These are phyloP conservation scores for Apantesis nais DNA, from an alignment of 2,888 invertebrate species.

Conservation along the genomic window DNA sequence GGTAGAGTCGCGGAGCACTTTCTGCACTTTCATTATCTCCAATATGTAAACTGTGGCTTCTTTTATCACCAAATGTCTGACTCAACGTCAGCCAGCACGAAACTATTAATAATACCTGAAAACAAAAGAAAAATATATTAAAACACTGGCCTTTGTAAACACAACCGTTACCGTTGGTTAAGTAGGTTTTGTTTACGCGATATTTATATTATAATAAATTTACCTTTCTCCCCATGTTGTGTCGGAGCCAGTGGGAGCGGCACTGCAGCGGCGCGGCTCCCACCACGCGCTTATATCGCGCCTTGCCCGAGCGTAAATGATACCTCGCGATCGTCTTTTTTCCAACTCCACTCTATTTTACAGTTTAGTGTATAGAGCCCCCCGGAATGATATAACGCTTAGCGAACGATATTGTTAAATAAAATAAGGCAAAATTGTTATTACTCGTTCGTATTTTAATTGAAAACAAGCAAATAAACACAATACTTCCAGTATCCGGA, in stretches of 20 bases:
- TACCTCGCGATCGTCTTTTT: constrained; percentile 47
- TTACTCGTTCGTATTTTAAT: constrained; percentile 48
- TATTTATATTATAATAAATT: constrained; percentile 37
- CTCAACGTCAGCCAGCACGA: constrained; percentile 65
- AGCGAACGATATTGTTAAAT: constrained; percentile 31
- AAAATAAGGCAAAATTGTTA: constrained; percentile 40
- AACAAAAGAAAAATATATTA: constrained; percentile 42
- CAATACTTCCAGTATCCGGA: constrained; percentile 53
- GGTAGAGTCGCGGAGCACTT: constrained; percentile 70
- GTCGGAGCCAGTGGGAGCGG: constrained; percentile 67
- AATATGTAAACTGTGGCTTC: constrained; percentile 49
- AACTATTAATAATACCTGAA: constrained; percentile 67
- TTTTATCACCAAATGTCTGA: constrained; percentile 54
- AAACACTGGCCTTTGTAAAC: constrained; percentile 10
- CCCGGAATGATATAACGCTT: constrained; percentile 62
- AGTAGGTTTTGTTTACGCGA: constrained; percentile 10
- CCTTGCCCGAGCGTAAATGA: constrained; percentile 53
- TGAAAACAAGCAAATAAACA: constrained; percentile 50
- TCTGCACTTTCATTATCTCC: constrained; percentile 67
- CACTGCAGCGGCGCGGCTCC: constrained; percentile 70
- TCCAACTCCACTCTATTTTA: constrained; percentile 48
- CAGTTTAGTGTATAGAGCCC: constrained; percentile 34
- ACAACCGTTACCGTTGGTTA: constrained; percentile 1
- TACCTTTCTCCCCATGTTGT: constrained; percentile 79
- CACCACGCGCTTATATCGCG: constrained; percentile 68